Conservation (phyloP, 1,140 invertebrate species). For the Papilio polyxenes region DNA sequence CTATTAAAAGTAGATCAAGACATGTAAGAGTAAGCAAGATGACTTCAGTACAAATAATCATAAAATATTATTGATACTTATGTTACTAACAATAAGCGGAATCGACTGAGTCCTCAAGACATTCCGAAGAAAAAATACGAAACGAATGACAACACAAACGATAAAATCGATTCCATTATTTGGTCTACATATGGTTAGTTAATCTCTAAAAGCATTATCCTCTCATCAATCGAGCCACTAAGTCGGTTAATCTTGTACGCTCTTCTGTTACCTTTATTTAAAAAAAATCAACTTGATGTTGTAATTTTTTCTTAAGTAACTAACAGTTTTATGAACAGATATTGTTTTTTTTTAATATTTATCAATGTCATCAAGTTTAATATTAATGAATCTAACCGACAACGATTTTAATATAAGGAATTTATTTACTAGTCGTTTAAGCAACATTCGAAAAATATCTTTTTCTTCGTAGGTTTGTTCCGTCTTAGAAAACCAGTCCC, state of each 20-base stretch:
- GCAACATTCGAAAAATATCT: too few species aligned
- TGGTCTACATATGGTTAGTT: too few species aligned
- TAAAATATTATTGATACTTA: not conserved
- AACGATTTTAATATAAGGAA: too few species aligned
- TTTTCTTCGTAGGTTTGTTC: too few species aligned
- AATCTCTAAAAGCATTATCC: too few species aligned
- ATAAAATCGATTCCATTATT: too few species aligned
- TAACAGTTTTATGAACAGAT: not conserved
- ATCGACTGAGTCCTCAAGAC: too few species aligned
- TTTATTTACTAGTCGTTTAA: too few species aligned
- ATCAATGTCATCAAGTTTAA: not conserved
- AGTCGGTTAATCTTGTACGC: not conserved
- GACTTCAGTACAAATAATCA: not conserved
- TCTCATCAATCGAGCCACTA: too few species aligned
- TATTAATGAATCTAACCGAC: too few species aligned
- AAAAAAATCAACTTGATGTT: not conserved
- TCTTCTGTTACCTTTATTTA: not conserved
- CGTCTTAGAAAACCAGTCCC: too few species aligned
- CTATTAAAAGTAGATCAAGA: conserved; percentile 17
- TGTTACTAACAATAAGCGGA: not conserved
- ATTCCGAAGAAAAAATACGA: not conserved
- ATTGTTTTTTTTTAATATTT: not conserved
- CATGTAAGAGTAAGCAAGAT: not conserved
- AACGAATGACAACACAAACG: not conserved
- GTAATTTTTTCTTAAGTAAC: not conserved